Percentiles rank a stretch among this genome's conserved stretches.
Evolutionary conservation across 2,113 vertebrate genomes (phyloP).

Genomic region (Alethe diademata): DNA sequence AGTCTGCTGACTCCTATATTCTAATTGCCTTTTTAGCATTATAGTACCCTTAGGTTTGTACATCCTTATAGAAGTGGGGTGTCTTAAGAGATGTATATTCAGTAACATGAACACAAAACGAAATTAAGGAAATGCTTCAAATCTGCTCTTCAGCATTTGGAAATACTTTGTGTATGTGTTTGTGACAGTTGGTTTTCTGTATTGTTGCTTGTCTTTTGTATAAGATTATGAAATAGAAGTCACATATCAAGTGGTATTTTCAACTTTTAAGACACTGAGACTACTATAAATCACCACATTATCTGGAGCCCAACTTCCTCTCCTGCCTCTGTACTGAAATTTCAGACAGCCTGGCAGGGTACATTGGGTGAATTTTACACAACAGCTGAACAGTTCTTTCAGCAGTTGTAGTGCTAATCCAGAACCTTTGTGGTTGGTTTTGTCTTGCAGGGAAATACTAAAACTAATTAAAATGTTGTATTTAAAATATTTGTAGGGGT

Average conservation of each 20-base stretch:
- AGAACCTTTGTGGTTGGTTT: background rate
- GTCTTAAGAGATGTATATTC: background rate
- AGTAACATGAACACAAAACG: background rate
- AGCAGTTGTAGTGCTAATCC: background rate
- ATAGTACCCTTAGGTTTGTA: background rate
- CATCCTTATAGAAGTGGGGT: background rate
- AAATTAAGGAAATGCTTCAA: background rate
- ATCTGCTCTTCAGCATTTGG: background rate
- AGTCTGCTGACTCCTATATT: background rate
- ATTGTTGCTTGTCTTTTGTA: background rate
- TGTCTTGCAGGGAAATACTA: background rate
- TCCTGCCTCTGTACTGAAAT: conserved; percentile 1
- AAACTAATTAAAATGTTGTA: conserved; percentile 42
- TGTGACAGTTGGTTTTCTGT: background rate
- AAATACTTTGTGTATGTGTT: background rate
- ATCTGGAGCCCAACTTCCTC: background rate
- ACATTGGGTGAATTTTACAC: background rate
- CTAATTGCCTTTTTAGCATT: background rate
- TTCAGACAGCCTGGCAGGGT: conserved; percentile 24
- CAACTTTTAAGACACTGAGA: background rate
- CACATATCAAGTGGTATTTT: background rate
- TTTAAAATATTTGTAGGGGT: conserved; percentile 75
- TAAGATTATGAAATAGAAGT: background rate
- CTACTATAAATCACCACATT: background rate
- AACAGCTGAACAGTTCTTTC: conserved; percentile 12